Evolutionary conservation across 2,113 vertebrate species (phyloP).

Genomic region (Clarias magur): DNA sequence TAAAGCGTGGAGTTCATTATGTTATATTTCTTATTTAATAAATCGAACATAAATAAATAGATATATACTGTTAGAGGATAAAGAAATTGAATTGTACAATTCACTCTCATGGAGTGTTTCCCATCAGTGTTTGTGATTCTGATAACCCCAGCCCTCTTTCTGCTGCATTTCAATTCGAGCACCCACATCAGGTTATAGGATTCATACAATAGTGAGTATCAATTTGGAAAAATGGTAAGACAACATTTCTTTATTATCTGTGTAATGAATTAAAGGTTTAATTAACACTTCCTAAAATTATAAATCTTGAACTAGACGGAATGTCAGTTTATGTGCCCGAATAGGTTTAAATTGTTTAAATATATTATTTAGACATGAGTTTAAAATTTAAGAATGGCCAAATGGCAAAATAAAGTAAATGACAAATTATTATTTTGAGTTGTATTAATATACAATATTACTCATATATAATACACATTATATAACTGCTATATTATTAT

Average conservation of each 20-base stretch:
- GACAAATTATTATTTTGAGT: neutral
- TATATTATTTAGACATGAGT: too few species aligned
- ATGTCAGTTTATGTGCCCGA: neutral
- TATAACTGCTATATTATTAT: neutral
- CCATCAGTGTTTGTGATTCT: too few species aligned
- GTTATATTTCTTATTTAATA: too few species aligned
- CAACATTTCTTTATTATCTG: too few species aligned
- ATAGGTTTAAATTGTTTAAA: neutral
- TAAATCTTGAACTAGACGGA: too few species aligned
- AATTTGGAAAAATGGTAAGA: neutral
- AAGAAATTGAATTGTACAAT: neutral
- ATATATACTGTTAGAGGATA: too few species aligned
- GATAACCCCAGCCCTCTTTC: neutral
- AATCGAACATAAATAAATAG: too few species aligned
- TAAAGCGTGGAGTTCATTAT: too few species aligned
- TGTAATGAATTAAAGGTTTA: too few species aligned
- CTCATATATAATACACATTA: neutral
- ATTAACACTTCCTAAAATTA: too few species aligned
- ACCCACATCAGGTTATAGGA: neutral
- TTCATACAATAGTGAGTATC: neutral
- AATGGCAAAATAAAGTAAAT: neutral
- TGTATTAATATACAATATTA: neutral
- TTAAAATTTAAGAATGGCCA: neutral
- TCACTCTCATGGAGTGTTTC: neutral
- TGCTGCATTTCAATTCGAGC: neutral